Evolutionary conservation across 2,797 vertebrate species (phyloP).

Genomic region (Enteromius afrohamiltoni): DNA sequence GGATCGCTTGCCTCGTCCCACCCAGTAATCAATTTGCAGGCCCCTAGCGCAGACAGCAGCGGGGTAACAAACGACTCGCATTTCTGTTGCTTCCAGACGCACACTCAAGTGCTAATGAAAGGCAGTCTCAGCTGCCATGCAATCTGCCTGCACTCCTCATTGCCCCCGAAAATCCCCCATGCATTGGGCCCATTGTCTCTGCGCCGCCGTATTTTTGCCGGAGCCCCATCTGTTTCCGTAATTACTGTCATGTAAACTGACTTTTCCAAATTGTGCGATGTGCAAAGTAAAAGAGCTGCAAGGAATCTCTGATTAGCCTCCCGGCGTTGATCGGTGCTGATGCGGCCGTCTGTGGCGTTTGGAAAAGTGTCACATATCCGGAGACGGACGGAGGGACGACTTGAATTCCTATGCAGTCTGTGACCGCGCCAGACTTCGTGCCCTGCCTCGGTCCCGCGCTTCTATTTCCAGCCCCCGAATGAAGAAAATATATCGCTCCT

Average conservation of each 20-base stretch:
- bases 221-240: conserved; percentile 74
- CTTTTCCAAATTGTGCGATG: conserved; percentile 63
- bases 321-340: conserved; percentile 43
- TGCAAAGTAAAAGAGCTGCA: conserved; percentile 43
- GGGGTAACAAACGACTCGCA: conserved; percentile 61
- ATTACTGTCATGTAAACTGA: conserved; percentile 72
- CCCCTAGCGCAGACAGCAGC: conserved; percentile 56
- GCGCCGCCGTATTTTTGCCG: conserved; percentile 66
- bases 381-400: background rate
- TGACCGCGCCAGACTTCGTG: conserved; percentile 23
- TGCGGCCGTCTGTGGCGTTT: conserved; percentile 22
- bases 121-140: conserved; percentile 71
- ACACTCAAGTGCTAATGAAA: conserved; percentile 66
- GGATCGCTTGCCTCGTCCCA: conserved; percentile 59
- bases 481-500: conserved; percentile 23
- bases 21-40: conserved; percentile 63
- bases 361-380: conserved; percentile 40
- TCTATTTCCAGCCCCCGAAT: conserved; percentile 37
- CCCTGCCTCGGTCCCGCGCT: background rate
- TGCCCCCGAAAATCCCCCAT: conserved; percentile 62
- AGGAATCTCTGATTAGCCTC: conserved; percentile 56
- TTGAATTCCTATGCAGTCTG: conserved; percentile 44
- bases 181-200: conserved; percentile 64
- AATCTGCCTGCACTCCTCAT: conserved; percentile 70
- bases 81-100: conserved; percentile 54